phyloP scores from a whole-genome alignment of 2,888 invertebrate genomes.

The Gandaritis pyraliata region DNA sequence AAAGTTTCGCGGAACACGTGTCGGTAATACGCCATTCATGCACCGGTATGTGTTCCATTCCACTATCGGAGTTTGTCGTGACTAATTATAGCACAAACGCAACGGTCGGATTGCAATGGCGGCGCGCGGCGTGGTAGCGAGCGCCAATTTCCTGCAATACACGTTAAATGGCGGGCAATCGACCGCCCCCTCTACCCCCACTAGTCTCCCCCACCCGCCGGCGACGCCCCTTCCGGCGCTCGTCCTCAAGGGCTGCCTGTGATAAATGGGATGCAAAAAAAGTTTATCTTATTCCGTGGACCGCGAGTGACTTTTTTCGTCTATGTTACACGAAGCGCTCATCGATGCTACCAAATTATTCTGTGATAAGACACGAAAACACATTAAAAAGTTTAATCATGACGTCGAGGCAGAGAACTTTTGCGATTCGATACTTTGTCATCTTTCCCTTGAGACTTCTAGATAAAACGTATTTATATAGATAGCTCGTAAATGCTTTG shows the following conservation, averaged over 20 bases:
- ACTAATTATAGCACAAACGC: conserved; percentile 60
- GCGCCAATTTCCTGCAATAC: conserved; percentile 70
- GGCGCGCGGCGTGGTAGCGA: conserved; percentile 41
- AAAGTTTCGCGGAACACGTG: conserved; percentile 38
- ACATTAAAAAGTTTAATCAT: conserved; percentile 45
- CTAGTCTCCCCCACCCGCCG: conserved; percentile 23
- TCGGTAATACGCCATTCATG: conserved; percentile 46
- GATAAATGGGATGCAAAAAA: conserved; percentile 48
- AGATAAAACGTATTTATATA: conserved; percentile 33
- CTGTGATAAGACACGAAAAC: conserved; percentile 47
- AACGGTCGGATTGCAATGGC: conserved; percentile 53
- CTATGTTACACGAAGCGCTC: conserved; percentile 37
- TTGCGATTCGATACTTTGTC: conserved; percentile 41
- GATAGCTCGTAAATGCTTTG: conserved; percentile 25
- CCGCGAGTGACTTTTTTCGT: conserved; percentile 43
- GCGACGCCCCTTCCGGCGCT: conserved; percentile 46
- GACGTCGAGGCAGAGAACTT: conserved; percentile 37
- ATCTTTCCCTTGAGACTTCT: conserved; percentile 34
- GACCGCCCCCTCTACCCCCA: conserved; percentile 42
- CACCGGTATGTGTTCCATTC: conserved; percentile 35
- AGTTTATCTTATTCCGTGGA: conserved; percentile 41
- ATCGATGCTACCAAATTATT: conserved; percentile 40
- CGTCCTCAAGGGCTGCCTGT: conserved; percentile 39
- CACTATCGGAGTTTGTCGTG: conserved; percentile 49
- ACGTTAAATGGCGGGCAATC: conserved; percentile 65